A percentile compares a stretch with the other conserved stretches of the same genome.
Conservation (phyloP, 2,113 vertebrate species). For the Bufo gargarizans region DNA sequence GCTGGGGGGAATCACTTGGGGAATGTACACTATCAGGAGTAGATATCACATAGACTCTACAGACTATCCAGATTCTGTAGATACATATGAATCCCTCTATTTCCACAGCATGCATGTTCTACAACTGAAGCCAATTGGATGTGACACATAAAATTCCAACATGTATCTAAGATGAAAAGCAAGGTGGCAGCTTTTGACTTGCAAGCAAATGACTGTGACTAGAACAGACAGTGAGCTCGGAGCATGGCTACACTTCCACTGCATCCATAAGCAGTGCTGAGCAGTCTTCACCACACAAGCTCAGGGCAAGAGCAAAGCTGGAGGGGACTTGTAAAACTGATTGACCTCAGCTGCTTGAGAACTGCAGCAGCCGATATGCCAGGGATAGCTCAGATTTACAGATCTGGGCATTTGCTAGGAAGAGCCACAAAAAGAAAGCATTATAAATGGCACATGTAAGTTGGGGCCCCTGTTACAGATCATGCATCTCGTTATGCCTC, state of each 20-base stretch:
- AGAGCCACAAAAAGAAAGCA: too few species aligned
- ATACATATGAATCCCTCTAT: not conserved
- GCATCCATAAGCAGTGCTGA: constrained; percentile 13
- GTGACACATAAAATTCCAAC: constrained; percentile 28
- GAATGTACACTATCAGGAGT: too few species aligned
- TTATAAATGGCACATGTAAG: too few species aligned
- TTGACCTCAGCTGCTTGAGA: constrained; percentile 12
- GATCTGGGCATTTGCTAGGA: not conserved
- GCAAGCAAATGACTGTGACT: constrained; percentile 2
- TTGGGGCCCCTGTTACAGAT: too few species aligned
- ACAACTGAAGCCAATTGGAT: not conserved
- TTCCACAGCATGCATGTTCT: not conserved
- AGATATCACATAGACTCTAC: too few species aligned
- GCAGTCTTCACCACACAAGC: not conserved
- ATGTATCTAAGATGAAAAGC: constrained; percentile 13
- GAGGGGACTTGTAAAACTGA: not conserved
- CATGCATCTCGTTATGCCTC: too few species aligned
- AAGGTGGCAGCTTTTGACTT: constrained; percentile 34
- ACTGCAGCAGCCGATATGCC: not conserved
- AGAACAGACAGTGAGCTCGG: not conserved
- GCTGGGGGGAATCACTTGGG: too few species aligned
- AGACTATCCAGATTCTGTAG: too few species aligned
- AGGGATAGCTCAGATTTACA: not conserved
- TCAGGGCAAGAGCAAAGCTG: not conserved
- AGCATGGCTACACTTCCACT: constrained; percentile 21